phyloP scores from a whole-genome alignment of 2,113 vertebrate genomes.

The Zeus faber region DNA sequence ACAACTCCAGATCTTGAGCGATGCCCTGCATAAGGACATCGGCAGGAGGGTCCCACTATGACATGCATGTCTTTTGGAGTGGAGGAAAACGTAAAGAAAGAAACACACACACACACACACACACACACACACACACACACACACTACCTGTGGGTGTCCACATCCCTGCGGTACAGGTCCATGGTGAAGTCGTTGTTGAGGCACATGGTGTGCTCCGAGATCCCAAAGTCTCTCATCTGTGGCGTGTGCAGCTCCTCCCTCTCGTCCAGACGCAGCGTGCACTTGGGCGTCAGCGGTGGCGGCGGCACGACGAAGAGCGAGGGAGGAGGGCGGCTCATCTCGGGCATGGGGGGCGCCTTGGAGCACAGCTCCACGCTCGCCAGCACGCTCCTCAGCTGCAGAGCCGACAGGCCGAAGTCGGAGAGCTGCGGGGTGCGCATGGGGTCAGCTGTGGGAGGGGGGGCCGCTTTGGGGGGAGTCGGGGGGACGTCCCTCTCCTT shows the following conservation, averaged over 20 bases:
- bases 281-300: conserved; percentile 76
- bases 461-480: conserved; percentile 5
- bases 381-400: conserved; percentile 68
- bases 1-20: too few species aligned
- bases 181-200: conserved; percentile 90
- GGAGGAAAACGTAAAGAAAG: too few species aligned
- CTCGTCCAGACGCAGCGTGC: conserved; percentile 78
- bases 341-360: conserved; percentile 24
- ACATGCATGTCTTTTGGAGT: too few species aligned
- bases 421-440: conserved; percentile 79
- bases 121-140: too few species aligned
- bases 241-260: conserved; percentile 75
- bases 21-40: too few species aligned
- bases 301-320: conserved; percentile 3
- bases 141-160: too few species aligned
- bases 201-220: conserved; percentile 81
- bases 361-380: conserved; percentile 24
- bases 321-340: conserved; percentile 47
- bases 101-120: too few species aligned
- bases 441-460: conserved; percentile 15
- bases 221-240: conserved; percentile 81
- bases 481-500: neutral
- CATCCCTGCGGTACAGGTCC: conserved; percentile 75
- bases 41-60: too few species aligned
- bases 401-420: conserved; percentile 87